Evolutionary conservation across 1,140 invertebrate species (phyloP).

Genomic region (Ceratosolen solmsi): DNA sequence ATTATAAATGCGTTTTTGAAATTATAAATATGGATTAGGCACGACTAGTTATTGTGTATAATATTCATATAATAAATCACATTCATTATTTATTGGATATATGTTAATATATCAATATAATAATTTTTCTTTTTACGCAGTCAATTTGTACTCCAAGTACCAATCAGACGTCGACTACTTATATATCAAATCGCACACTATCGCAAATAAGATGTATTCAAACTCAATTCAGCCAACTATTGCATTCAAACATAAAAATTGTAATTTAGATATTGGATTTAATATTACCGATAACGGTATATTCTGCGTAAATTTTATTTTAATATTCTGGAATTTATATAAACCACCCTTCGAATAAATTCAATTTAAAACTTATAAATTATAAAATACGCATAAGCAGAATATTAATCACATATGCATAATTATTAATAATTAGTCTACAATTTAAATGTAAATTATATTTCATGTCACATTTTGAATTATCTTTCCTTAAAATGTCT

Average conservation of each 20-base stretch:
- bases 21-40: too few relatives aligned
- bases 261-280: neutral
- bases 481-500: too few relatives aligned
- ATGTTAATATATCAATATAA: conserved; percentile 12
- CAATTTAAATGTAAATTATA: too few relatives aligned
- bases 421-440: too few relatives aligned
- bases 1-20: too few relatives aligned
- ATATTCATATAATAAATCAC: too few relatives aligned
- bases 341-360: neutral
- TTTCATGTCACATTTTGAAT: too few relatives aligned
- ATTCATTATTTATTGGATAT: neutral
- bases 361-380: too few relatives aligned
- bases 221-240: neutral
- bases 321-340: neutral
- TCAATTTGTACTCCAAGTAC: conserved; percentile 27
- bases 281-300: neutral
- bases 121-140: neutral
- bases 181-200: neutral
- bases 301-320: neutral
- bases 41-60: too few relatives aligned
- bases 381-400: neutral
- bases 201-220: conserved; percentile 5
- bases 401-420: neutral
- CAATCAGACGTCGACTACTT: neutral
- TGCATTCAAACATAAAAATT: neutral